These are phyloP conservation scores for Marmota monax DNA, from an alignment of 2,113 vertebrate species.

Conservation along the genomic window DNA sequence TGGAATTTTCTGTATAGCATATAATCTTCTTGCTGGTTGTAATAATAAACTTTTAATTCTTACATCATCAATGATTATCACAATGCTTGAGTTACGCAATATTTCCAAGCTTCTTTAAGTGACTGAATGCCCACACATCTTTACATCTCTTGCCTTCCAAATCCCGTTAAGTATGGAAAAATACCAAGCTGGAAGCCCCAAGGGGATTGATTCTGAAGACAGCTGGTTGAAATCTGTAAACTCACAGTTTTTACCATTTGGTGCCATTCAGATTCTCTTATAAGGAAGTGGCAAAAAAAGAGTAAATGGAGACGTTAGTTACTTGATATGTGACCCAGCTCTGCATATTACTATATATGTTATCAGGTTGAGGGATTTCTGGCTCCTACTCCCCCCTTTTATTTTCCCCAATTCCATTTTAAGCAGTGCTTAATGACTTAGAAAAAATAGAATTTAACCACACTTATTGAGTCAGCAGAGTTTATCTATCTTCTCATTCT, in stretches of 20 bases:
- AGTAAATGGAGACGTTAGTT: neutral
- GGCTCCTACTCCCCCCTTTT: neutral
- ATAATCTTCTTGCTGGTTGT: neutral
- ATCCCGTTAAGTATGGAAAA: neutral
- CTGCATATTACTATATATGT: neutral
- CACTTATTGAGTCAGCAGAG: neutral
- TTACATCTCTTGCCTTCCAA: neutral
- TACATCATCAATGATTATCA: neutral
- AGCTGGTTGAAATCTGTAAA: neutral
- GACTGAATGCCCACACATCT: neutral
- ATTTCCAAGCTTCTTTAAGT: neutral
- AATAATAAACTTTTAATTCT: neutral
- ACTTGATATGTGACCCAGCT: neutral
- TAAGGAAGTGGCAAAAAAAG: neutral
- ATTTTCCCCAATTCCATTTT: neutral
- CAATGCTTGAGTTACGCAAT: neutral
- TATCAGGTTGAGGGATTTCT: neutral
- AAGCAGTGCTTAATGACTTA: neutral
- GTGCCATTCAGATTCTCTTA: neutral
- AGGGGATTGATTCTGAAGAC: neutral
- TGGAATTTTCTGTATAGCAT: neutral
- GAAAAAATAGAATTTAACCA: neutral
- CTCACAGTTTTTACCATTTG: neutral
- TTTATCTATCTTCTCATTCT: neutral
- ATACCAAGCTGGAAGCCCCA: neutral